Evolutionary conservation across 2,888 invertebrate genomes (phyloP), one percentile per base, ranked within the genome.

Genomic region (Tineola bisselliella): DNA sequence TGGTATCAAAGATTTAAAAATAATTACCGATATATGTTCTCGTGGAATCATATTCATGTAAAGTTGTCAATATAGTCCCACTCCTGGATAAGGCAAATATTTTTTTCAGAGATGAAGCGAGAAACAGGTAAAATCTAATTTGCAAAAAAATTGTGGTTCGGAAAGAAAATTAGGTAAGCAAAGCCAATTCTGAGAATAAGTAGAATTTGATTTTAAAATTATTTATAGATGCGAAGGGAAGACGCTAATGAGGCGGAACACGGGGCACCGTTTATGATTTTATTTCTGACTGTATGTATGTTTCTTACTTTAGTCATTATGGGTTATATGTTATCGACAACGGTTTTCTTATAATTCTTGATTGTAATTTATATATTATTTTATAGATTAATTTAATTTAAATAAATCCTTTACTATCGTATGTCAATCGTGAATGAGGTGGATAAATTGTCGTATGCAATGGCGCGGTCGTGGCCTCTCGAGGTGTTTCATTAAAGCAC

Each of bases 121-220:
- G 71, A 70, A 71, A 74, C 77, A 78, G 75, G 76, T 77, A 68
- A 79, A 86, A 84, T 83, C 79, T 76, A 84, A 84, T 84, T 84
- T 84, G 77, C 75, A 74, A 79, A 80, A n/a, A 81, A 75, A 81
- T 78, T 76, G 82, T 77, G 81, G 79, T 71, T 74, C 74, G 74
- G 70, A 76, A 64, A 75, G 74, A 76, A 80, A 82, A 84, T 84
- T 82, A 83, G 76, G 81, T 79, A 78, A 77, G 80, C 79, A 81
- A 84, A 86, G 82, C 82, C 80, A 81, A 86, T 84, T 82, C 79
- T 78, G 72, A 81, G 81, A 80, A 81, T 82, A 83, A 82, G 84
- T 84, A 82, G 74, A 84, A 86, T 86, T 86, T 83, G 82, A 87
- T 86, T 86, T 86, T 86, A 80, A 84, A 86, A 86, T 87, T 84